Evolutionary conservation across 2,113 vertebrate genomes (phyloP).

Genomic region (Pseudorasbora parva): DNA sequence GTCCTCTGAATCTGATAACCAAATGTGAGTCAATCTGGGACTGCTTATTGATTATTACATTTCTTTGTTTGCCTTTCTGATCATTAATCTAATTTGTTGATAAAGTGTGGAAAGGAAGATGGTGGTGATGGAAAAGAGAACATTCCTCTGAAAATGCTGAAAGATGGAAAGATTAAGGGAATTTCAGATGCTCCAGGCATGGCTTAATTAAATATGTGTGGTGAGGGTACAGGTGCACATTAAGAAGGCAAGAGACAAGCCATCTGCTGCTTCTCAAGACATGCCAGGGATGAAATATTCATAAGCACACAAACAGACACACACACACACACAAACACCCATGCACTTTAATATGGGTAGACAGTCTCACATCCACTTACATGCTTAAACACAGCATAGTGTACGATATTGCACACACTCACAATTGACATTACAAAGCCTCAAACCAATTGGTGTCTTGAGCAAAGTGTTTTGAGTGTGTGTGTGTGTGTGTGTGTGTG

Average conservation of each 20-base stretch:
- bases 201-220: conserved; percentile 54
- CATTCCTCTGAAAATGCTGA: conserved; percentile 12
- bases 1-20: conserved; percentile 1
- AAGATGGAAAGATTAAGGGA: conserved; percentile 36
- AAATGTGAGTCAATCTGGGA: not conserved
- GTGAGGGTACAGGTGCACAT: conserved; percentile 55
- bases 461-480: not conserved
- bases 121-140: not conserved
- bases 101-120: not conserved
- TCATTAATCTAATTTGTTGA: conserved; percentile 17
- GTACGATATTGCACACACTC: not conserved
- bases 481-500: too few relatives aligned
- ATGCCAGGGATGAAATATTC: conserved; percentile 58
- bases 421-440: not conserved
- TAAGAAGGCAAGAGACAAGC: conserved; percentile 53
- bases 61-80: conserved; percentile 46
- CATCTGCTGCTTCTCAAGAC: conserved; percentile 57
- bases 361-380: conserved; percentile 1
- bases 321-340: conserved; percentile 35
- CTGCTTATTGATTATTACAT: conserved; percentile 34
- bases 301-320: conserved; percentile 30
- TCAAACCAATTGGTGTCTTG: not conserved
- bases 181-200: conserved; percentile 47
- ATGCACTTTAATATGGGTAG: conserved; percentile 10
- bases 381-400: conserved; percentile 13